These are phyloP conservation scores for Diadromus collaris DNA, from an alignment of 2,888 invertebrate species.

Conservation along the genomic window DNA sequence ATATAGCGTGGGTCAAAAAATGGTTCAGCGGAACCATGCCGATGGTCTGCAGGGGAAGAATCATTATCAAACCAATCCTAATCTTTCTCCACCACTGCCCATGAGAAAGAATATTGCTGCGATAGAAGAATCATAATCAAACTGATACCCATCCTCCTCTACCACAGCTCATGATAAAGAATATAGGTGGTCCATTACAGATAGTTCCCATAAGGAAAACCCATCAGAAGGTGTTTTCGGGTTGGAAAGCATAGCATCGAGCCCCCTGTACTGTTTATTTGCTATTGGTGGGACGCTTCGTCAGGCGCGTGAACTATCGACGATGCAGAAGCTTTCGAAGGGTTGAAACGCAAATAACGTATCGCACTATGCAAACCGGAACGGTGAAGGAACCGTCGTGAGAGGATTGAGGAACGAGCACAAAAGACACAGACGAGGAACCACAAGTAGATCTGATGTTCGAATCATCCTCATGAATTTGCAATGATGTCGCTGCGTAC, in stretches of 20 bases:
- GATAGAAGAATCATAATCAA: too few species aligned
- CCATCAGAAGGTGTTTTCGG: too few species aligned
- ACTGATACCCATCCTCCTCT: too few species aligned
- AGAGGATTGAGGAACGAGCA: slow-evolving; percentile 12
- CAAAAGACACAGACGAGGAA: slow-evolving; percentile 8
- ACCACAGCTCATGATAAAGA: too few species aligned
- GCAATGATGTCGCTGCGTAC: neutral
- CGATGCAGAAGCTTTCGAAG: neutral
- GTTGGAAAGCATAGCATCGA: too few species aligned
- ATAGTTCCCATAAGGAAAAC: too few species aligned
- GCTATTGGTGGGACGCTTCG: neutral
- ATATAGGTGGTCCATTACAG: too few species aligned
- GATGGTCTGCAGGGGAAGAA: neutral
- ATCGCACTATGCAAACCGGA: neutral
- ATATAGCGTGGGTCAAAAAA: slow-evolving; percentile 6
- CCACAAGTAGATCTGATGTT: slow-evolving; percentile 22
- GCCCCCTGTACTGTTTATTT: slow-evolving; percentile 6
- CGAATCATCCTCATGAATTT: slow-evolving; percentile 42
- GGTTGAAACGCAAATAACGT: neutral
- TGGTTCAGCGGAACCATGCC: neutral
- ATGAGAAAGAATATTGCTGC: too few species aligned
- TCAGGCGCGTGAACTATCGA: neutral
- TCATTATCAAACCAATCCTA: slow-evolving; percentile 31
- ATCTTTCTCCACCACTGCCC: neutral
- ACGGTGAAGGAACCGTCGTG: neutral